phyloP scores from a whole-genome alignment of 2,888 invertebrate genomes.

The Glyphotaelius pellucidus region DNA sequence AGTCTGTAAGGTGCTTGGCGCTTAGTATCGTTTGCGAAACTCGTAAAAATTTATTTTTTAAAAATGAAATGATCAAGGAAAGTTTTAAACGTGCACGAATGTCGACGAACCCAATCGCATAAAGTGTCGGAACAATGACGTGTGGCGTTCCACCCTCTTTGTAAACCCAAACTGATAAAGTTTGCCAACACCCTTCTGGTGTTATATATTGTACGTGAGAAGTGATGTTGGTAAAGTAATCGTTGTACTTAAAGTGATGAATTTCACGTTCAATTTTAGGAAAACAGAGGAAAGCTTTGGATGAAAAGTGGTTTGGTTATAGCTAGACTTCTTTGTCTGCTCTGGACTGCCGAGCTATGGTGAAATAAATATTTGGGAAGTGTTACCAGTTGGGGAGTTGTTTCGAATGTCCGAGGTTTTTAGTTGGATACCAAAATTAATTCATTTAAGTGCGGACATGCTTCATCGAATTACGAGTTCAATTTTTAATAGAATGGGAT shows the following conservation, averaged over 20 bases:
- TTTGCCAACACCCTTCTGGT: not conserved
- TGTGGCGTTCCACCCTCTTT: not conserved
- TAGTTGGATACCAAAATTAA: not conserved
- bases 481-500: not conserved
- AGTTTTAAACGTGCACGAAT: not conserved
- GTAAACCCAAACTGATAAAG: not conserved
- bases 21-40: not conserved
- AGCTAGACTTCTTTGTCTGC: not conserved
- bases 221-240: slow-evolving; percentile 2
- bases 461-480: too few species aligned
- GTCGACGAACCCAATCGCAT: not conserved
- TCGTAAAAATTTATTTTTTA: not conserved
- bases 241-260: not conserved
- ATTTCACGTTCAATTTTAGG: not conserved
- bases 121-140: not conserved
- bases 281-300: not conserved
- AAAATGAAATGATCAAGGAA: not conserved
- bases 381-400: not conserved
- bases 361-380: not conserved
- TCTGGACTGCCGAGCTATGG: not conserved
- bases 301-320: not conserved
- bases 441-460: not conserved
- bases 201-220: not conserved
- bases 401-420: not conserved
- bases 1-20: too few species aligned